Percentiles rank a stretch among this genome's conserved stretches.
phyloP scores from a whole-genome alignment of 1,140 invertebrate species.

The Leucophenga varia region DNA sequence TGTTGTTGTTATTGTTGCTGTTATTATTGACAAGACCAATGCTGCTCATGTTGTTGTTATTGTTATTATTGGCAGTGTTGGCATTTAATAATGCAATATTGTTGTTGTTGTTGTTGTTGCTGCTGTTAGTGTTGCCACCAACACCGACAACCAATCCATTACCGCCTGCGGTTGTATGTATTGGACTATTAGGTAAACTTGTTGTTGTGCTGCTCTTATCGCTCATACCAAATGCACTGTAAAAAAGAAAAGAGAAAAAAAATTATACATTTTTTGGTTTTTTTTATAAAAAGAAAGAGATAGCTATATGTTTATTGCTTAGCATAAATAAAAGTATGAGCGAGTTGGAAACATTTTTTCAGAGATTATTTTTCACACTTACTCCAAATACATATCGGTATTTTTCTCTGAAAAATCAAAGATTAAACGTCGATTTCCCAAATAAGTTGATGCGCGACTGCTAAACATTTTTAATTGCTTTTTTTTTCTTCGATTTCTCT shows the following conservation, averaged over 20 bases:
- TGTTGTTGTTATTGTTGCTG: slow-evolving; percentile 49
- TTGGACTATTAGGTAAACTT: slow-evolving; percentile 51
- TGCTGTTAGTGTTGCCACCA: too few relatives aligned
- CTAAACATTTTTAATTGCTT: slow-evolving; percentile 35
- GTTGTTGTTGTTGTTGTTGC: slow-evolving; percentile 49
- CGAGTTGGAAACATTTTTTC: too few relatives aligned
- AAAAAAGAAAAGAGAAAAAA: slow-evolving; percentile 46
- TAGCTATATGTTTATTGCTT: too few relatives aligned
- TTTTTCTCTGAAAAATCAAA: slow-evolving; percentile 49
- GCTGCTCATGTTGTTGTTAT: slow-evolving; percentile 19
- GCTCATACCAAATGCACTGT: slow-evolving; percentile 65
- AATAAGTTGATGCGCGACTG: slow-evolving; percentile 34
- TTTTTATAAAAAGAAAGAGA: too few relatives aligned
- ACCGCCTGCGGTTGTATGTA: slow-evolving; percentile 24
- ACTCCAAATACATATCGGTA: slow-evolving; percentile 43
- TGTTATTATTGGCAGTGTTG: slow-evolving; percentile 25
- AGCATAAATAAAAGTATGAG: too few relatives aligned
- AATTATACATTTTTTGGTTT: not conserved
- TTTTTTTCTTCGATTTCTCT: slow-evolving; percentile 4
- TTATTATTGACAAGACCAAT: slow-evolving; percentile 15
- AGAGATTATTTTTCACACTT: too few relatives aligned
- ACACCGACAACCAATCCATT: too few relatives aligned
- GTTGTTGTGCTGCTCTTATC: slow-evolving; percentile 55
- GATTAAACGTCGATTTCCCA: slow-evolving; percentile 47
- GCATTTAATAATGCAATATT: slow-evolving; percentile 48